Evolutionary conservation across 2,797 vertebrate species (phyloP).

Genomic region (Graptemys geographica): DNA sequence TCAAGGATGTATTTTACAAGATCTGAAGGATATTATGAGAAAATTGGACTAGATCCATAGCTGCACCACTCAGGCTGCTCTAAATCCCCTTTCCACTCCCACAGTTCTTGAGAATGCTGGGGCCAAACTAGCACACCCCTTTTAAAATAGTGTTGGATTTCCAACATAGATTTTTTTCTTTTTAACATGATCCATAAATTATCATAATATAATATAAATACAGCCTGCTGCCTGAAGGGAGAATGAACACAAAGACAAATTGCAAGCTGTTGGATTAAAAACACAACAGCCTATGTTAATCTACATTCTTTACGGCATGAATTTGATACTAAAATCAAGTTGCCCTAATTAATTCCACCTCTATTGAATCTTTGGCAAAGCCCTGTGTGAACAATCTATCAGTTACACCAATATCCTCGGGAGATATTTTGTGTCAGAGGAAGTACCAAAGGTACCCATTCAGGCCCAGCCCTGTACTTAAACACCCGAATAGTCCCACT

Average conservation of each 20-base stretch:
- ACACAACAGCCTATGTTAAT: not conserved
- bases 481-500: not conserved
- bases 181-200: not conserved
- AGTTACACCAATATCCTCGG: not conserved
- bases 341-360: not conserved
- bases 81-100: not conserved
- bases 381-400: not conserved
- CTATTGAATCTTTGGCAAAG: not conserved
- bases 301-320: not conserved
- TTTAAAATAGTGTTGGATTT: not conserved
- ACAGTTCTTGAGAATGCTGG: not conserved
- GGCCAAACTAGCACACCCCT: not conserved
- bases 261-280: not conserved
- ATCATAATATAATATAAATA: not conserved
- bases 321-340: not conserved
- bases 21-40: fast-evolving
- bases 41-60: not conserved
- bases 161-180: not conserved
- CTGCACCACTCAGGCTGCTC: not conserved
- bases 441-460: not conserved
- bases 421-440: fast-evolving
- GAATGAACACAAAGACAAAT: slow-evolving; percentile 23
- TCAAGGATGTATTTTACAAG: not conserved
- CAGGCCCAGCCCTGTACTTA: not conserved
- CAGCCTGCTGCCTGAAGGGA: not conserved